A percentile compares a stretch with the other conserved stretches of the same genome.
These are phyloP conservation scores for Lordiphosa andalusiaca DNA, from an alignment of 2,888 invertebrate species.

Conservation along the genomic window DNA sequence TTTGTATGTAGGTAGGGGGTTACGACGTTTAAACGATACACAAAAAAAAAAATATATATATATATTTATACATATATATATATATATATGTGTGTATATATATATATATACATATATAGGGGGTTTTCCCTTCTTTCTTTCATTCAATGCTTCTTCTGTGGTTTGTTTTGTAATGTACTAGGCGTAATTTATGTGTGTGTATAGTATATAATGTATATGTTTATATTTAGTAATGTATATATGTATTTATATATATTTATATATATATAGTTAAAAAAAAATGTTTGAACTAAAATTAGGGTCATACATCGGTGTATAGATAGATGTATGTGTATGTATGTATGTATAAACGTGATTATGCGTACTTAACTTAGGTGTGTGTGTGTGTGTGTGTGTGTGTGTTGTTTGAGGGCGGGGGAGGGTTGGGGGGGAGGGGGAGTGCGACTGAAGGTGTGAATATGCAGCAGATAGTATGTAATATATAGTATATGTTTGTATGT, in stretches of 20 bases:
- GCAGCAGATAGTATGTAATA: constrained; percentile 9
- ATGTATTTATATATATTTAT: constrained; percentile 6
- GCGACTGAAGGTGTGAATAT: constrained; percentile 4
- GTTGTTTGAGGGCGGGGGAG: not conserved
- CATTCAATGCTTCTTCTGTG: no score
- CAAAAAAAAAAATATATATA: constrained; percentile 7
- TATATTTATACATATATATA: not conserved
- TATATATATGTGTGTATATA: constrained; percentile 4
- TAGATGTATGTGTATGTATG: constrained; percentile 14
- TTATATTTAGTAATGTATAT: constrained; percentile 9
- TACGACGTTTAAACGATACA: constrained; percentile 10
- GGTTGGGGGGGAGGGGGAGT: constrained; percentile 1
- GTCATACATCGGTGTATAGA: constrained; percentile 8
- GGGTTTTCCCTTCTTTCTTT: no score
- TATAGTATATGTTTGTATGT: constrained; percentile 10
- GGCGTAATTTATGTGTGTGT: constrained; percentile 62
- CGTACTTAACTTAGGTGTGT: constrained; percentile 33
- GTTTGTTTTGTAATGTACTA: constrained; percentile 30
- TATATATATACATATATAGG: not conserved
- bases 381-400: constrained; percentile 6
- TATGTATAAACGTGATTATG: constrained; percentile 30
- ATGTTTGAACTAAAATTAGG: constrained; percentile 12
- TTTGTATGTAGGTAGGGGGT: constrained; percentile 4
- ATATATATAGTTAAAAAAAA: constrained; percentile 18
- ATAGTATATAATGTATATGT: constrained; percentile 23